Evolutionary conservation across 1,140 invertebrate genomes (phyloP).

Genomic region (Streblospio benedicti): DNA sequence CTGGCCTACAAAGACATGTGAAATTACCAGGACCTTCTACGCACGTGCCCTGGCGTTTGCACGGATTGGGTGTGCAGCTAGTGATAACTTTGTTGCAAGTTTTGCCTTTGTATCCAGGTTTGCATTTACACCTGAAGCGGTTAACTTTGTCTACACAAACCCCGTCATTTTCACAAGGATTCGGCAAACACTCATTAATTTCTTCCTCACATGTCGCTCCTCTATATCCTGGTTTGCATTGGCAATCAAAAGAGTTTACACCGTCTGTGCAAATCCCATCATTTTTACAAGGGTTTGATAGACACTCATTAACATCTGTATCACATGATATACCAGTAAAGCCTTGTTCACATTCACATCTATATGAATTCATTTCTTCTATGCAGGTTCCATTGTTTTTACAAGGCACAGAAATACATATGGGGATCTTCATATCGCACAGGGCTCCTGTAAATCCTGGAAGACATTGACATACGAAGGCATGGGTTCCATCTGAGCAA

Average conservation of each 20-base stretch:
- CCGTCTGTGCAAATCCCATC: slow-evolving; percentile 28
- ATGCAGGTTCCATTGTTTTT: slow-evolving; percentile 12
- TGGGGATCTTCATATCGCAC: slow-evolving; percentile 66
- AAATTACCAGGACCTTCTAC: too few relatives aligned
- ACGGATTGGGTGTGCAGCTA: too few relatives aligned
- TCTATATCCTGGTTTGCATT: slow-evolving; percentile 53
- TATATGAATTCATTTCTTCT: slow-evolving; percentile 11
- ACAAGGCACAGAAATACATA: slow-evolving; percentile 52
- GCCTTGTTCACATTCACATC: slow-evolving; percentile 9
- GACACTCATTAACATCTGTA: slow-evolving; percentile 28
- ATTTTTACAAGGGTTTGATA: slow-evolving; percentile 24
- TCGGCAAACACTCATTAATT: slow-evolving; percentile 34
- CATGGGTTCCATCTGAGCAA: slow-evolving; percentile 17
- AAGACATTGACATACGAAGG: slow-evolving; percentile 30
- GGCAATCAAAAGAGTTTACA: slow-evolving; percentile 29
- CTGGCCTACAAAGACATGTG: slow-evolving; percentile 19
- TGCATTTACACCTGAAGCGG: background rate
- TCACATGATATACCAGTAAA: slow-evolving; percentile 30
- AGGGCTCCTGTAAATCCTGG: too few relatives aligned
- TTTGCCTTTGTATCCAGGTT: background rate
- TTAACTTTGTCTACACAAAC: slow-evolving; percentile 11
- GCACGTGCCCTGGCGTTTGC: too few relatives aligned
- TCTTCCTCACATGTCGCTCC: slow-evolving; percentile 38
- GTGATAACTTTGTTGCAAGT: too few relatives aligned
- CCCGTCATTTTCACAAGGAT: slow-evolving; percentile 40